These are phyloP conservation scores for Agonopterix arenella DNA, from an alignment of 2,888 invertebrate genomes.

Conservation along the genomic window DNA sequence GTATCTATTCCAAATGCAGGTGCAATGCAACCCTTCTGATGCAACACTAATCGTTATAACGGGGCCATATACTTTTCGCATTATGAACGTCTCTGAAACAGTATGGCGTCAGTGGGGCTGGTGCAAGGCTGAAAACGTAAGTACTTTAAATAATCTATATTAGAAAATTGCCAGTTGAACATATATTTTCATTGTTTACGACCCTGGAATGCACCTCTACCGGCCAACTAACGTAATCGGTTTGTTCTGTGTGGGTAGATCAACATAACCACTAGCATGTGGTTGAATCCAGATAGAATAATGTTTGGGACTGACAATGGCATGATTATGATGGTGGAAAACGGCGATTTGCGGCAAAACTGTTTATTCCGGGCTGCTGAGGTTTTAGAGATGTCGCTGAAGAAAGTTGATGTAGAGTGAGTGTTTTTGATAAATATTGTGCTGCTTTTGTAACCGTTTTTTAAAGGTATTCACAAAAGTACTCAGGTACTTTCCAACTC, in stretches of 20 bases:
- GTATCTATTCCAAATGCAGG: conserved; percentile 48
- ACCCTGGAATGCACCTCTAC: too few relatives aligned
- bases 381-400: conserved; percentile 77
- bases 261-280: conserved; percentile 84
- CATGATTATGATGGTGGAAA: conserved; percentile 87
- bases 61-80: conserved; percentile 81
- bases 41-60: conserved; percentile 83
- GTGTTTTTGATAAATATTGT: conserved; percentile 17
- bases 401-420: conserved; percentile 76
- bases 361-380: conserved; percentile 79
- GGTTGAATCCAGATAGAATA: conserved; percentile 90
- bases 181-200: too few relatives aligned
- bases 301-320: conserved; percentile 88
- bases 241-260: conserved; percentile 53
- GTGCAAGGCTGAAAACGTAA: conserved; percentile 84
- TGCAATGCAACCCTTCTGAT: conserved; percentile 87
- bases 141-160: conserved; percentile 11
- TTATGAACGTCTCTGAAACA: conserved; percentile 86
- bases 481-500: too few relatives aligned
- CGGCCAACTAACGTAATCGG: neutral
- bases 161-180: too few relatives aligned
- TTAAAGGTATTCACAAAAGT: too few relatives aligned
- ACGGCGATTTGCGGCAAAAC: conserved; percentile 86
- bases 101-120: conserved; percentile 90
- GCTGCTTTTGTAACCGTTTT: too few relatives aligned